Conservation (phyloP, 2,113 vertebrate species). For the Atlantisia rogersi region DNA sequence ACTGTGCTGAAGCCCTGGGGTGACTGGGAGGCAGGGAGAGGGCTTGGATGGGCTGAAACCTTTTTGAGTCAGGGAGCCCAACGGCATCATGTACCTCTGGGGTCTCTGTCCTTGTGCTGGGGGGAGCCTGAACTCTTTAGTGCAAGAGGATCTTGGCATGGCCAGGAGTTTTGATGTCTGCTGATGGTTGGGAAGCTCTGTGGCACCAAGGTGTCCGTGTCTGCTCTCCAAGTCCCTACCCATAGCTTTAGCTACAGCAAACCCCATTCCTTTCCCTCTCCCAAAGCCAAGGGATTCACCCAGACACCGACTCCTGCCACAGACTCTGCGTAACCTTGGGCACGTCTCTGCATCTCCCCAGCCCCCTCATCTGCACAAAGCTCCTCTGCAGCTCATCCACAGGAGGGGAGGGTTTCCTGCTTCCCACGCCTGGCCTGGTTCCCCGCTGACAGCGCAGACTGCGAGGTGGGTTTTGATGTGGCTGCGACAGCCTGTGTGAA, state of each 20-base stretch:
- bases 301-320: neutral
- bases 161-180: neutral
- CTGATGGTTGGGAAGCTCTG: fast-evolving
- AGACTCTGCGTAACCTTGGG: neutral
- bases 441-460: neutral
- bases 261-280: neutral
- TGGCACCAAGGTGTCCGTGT: neutral
- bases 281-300: neutral
- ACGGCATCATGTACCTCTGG: neutral
- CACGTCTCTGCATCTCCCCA: neutral
- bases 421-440: neutral
- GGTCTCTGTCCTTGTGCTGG: neutral
- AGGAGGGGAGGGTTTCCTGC: neutral
- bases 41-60: neutral
- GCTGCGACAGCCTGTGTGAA: neutral
- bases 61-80: neutral
- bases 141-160: neutral
- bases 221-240: neutral
- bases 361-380: neutral
- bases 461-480: neutral
- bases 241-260: neutral
- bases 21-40: neutral
- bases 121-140: neutral
- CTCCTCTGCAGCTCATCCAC: neutral
- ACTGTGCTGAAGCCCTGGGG: neutral